Base-by-base conservation (phyloP, 1,140 invertebrate species). In the Colletes gigas region DNA sequence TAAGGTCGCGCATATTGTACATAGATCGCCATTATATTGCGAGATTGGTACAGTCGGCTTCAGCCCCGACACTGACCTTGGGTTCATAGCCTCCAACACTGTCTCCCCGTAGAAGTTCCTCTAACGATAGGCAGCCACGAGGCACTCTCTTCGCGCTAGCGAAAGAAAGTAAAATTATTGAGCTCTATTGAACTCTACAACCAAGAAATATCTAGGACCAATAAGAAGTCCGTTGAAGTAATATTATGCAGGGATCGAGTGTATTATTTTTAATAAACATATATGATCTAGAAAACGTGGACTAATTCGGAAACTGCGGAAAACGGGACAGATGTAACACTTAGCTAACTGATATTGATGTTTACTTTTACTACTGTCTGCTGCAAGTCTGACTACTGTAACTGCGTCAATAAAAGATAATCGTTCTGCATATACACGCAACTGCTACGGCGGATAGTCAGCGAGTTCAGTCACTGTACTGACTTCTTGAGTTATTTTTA, bases 41-140 rank as follows among this genome's bases (percentile, higher is more conserved):
- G 71, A 54, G 67, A 81, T 78, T 62, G 41, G 72, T 52, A 21
- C 21, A 68, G 63, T 47, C 47, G 57, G 76, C 81, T 83, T 85
- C 52, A 74, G 78, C 78, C 86, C 78, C 82, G 84, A 73, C 86
- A 87, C 75, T 86, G 84, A 86, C 86, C 86, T 87, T 87, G 85
- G 68, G 66, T 68, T 54, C 71, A 50, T 50, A 72, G 68, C 55
- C 82, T 75, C 54, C 47, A 47, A 60, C 50, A 73, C 44, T 55
- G 54, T 52, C 80, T 83, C 70, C 63, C 59, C 63, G 54, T 57
- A 73, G 69, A 82, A 67, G 75, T 75, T 74, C 73, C 59, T 75
- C 71, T 81, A 83, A 67, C 44, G 47, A 67, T 50, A 50, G 70
- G 81, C 69, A 80, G 54, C 78, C 39, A 73, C 21, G 39, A 74